Evolutionary conservation across 2,888 invertebrate species (phyloP), one percentile per base, ranked within the genome.

Genomic region (Ctena decussata): DNA sequence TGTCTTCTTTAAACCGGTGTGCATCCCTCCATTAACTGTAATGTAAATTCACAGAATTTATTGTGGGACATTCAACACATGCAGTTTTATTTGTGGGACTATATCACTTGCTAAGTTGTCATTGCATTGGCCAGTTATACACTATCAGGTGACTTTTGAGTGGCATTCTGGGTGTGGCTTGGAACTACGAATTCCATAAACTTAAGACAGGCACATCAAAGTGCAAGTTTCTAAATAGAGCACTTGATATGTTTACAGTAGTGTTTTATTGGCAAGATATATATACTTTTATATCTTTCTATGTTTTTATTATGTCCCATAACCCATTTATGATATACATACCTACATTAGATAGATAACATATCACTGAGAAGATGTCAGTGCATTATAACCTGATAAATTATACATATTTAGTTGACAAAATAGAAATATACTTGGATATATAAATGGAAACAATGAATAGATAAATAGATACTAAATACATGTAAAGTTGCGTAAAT

Each of bases 361-460:
- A 35, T 65, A 35, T 65, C 35, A 32, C 5, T 65, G 24, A 18
- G 65, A 35, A 18, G 8, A 65, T 32, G 65, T 35, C 21, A 21
- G 65, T 35, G 18, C 35, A 35, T 32, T 35, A 24, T 65, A 35
- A 65, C 65, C 32, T 65, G 21, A 65, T 30, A 60, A 35, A 35
- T 65, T 3, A 18, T 1, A 18, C 35, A 65, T 65, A 12, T n/a
- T 12, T 15, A 35, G 35, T 65, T 65, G 18, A 35, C 32, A 65
- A 18, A 35, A 35, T 65, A 18, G 24, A 32, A 65, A 30, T 35
- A 65, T 65, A n/a, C n/a, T 46, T 57, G 35, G 65, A 32, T 65
- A 65, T 65, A 65, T n/a, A n/a, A 32, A 65, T 11, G 65, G 30
- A 65, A 60, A 60, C 60, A 60, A 60, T 60, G 60, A 30, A 35